Evolutionary conservation across 1,140 invertebrate genomes (phyloP), one percentile per base, ranked within the genome.

Genomic region (Physella acuta): DNA sequence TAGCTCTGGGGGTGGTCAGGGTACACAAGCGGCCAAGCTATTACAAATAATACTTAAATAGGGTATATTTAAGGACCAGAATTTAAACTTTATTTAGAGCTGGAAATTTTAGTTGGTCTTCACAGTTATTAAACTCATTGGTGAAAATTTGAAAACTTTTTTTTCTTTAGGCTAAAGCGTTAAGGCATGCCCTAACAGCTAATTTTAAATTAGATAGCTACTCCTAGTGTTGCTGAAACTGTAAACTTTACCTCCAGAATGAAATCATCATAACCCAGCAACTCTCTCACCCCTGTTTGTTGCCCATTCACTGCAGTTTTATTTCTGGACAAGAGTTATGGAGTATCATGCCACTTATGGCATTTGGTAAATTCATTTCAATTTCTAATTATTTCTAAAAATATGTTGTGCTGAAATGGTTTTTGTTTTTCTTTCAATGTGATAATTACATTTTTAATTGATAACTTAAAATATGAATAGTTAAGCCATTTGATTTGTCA

Each of bases 261-360:
- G 92, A 94, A 82, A 89, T 93, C 49, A 81, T 90, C 60, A 89
- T 90, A 16, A 84, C 83, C 56, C 88, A 90, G 67, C 91, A 93
- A 78, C 84, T 94, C n/a, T 88, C 90, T 64, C 93, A 94, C 83
- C 86, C 88, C 33, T 92, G 94, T 82, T 88, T 94, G 62, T 84
- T 94, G 36, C 88, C 89, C 55, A 90, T 91, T 76, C 85, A 91
- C 67, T 89, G 89, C 60, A 88, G 90, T 44, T 94, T 94, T 86
- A 89, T 93, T 0, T 87, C 87, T 73, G 89, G 89, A 14, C 87
- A 88, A 65, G 89, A 93, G 80, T 84, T 94, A n/a, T 93, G 90
- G 85, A 87, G 92, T 2, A 88, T 94, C 20, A 90, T 90, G 73
- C 92, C 93, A 3, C 85, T 93, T 24, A 92, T 93, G 90, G 90